Conservation (phyloP, 2,888 invertebrate species). For the Agrilus mali region DNA sequence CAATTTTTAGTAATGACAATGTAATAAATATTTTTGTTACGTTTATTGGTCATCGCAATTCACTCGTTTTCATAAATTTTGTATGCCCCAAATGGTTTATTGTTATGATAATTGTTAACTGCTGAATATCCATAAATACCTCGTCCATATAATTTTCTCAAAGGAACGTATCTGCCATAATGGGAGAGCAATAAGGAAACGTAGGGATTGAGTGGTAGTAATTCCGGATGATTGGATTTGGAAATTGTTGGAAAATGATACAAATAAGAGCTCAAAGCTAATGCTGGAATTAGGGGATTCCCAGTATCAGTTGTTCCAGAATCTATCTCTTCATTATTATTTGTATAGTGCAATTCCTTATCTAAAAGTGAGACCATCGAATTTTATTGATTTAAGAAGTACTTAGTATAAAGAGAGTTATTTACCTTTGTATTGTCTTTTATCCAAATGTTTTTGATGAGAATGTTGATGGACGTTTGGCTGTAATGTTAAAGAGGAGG, state of each 20-base stretch:
- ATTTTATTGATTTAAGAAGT: too few species aligned
- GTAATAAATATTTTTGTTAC: neutral
- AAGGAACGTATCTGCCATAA: conserved; percentile 46
- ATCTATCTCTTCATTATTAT: too few species aligned
- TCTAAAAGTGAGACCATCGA: too few species aligned
- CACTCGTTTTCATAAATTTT: conserved; percentile 35
- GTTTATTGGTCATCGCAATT: conserved; percentile 7
- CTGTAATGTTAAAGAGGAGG: too few species aligned
- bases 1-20: too few species aligned
- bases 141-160: conserved; percentile 25
- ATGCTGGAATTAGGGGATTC: conserved; percentile 26
- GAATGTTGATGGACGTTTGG: too few species aligned
- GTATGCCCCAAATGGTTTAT: conserved; percentile 49
- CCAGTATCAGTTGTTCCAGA: neutral
- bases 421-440: too few species aligned
- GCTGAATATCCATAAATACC: conserved; percentile 50
- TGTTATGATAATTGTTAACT: conserved; percentile 52
- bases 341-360: too few species aligned
- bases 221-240: conserved; percentile 42
- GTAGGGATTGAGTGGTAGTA: conserved; percentile 45
- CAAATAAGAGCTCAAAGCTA: conserved; percentile 23
- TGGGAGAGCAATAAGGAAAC: conserved; percentile 48
- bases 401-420: too few species aligned
- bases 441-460: too few species aligned
- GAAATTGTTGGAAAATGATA: conserved; percentile 20